These are phyloP conservation scores for Drosophila quadrilineata DNA, from an alignment of 1,140 invertebrate genomes.

Conservation along the genomic window DNA sequence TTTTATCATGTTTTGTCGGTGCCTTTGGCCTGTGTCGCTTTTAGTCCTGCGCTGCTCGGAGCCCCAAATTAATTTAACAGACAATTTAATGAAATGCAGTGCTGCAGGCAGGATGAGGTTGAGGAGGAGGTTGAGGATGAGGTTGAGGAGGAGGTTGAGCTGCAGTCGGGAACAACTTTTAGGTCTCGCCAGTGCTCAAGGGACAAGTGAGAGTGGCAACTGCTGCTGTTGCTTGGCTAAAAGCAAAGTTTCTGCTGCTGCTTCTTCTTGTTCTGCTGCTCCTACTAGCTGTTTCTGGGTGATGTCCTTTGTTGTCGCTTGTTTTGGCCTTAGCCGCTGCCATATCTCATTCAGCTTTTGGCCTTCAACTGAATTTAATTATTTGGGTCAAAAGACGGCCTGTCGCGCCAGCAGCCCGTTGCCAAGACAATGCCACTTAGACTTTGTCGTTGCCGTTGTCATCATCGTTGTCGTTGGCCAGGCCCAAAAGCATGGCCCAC, in stretches of 20 bases:
- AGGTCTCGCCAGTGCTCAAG: constrained; percentile 25
- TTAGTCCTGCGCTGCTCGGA: constrained; percentile 34
- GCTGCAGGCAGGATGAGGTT: constrained; percentile 1
- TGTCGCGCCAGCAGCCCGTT: constrained; percentile 60
- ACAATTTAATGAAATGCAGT: constrained; percentile 70
- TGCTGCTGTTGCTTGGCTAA: constrained; percentile 35
- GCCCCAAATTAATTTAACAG: constrained; percentile 76
- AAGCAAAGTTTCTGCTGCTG: constrained; percentile 54
- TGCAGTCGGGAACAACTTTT: constrained; percentile 33
- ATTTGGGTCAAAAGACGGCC: constrained; percentile 72
- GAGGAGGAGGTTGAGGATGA: neutral
- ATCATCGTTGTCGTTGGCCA: no score
- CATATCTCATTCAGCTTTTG: no score
- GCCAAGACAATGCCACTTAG: constrained; percentile 68
- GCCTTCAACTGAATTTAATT: constrained; percentile 67
- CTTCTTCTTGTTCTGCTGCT: neutral
- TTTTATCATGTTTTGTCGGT: no score
- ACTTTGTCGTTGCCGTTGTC: no score
- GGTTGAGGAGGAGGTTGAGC: constrained; percentile 23
- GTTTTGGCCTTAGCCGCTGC: neutral
- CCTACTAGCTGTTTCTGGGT: no score
- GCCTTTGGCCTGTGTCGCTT: constrained; percentile 29
- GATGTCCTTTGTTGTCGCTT: constrained; percentile 1
- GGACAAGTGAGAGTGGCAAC: constrained; percentile 20
- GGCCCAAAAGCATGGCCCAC: constrained; percentile 8